phyloP scores from a whole-genome alignment of 2,113 vertebrate species.

The Syngnathoides biaculeatus region DNA sequence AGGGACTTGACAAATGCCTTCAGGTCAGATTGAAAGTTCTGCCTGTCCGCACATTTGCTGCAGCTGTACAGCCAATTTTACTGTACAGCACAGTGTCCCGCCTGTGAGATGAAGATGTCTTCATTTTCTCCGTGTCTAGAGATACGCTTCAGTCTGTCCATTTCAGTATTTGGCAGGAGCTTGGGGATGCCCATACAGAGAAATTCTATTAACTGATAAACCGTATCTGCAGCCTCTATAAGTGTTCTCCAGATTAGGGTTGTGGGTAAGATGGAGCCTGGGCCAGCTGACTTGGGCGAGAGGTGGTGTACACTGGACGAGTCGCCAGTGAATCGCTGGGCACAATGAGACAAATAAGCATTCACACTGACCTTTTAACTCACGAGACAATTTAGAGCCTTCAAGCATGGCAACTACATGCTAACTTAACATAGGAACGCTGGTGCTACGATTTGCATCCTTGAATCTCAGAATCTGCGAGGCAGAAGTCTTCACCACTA shows the following conservation, averaged over 20 bases:
- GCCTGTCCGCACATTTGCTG: conserved; percentile 22
- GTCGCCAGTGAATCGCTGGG: too few species aligned
- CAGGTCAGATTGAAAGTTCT: conserved; percentile 19
- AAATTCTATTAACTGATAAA: background rate
- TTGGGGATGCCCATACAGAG: background rate
- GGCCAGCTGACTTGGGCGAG: too few species aligned
- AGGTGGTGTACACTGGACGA: too few species aligned
- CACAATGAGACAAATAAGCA: too few species aligned
- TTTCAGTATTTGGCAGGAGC: background rate
- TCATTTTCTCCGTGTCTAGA: background rate
- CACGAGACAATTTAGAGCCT: too few species aligned
- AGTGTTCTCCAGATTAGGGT: background rate
- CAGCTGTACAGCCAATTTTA: background rate
- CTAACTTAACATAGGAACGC: too few species aligned
- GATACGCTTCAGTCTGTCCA: background rate
- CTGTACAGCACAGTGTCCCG: background rate
- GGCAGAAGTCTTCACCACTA: too few species aligned
- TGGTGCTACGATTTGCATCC: too few species aligned
- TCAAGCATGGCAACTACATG: too few species aligned
- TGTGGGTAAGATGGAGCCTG: too few species aligned
- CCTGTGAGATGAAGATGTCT: conserved; percentile 3
- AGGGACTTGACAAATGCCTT: conserved; percentile 38
- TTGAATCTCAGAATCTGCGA: too few species aligned
- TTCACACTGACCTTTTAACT: too few species aligned
- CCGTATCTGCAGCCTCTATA: background rate